These are phyloP conservation scores for Silurus lanzhouensis DNA, from an alignment of 2,797 vertebrate genomes.

Conservation along the genomic window DNA sequence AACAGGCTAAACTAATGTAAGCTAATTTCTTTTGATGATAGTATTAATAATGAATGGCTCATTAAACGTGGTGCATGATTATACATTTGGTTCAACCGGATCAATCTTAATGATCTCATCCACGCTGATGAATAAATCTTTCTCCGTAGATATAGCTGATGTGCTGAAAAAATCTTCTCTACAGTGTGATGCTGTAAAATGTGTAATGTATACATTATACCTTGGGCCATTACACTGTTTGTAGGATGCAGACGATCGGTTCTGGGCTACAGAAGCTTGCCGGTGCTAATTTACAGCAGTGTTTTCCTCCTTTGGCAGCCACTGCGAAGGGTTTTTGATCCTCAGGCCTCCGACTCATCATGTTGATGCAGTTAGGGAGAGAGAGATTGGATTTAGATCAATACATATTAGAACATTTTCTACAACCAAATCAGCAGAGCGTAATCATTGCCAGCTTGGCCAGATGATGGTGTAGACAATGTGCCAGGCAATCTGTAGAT, in stretches of 20 bases:
- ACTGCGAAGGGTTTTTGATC: background rate
- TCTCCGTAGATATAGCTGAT: too few species aligned
- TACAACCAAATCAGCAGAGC: background rate
- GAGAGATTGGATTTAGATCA: slow-evolving; percentile 24
- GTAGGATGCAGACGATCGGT: background rate
- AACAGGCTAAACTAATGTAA: background rate
- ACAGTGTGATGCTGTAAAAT: background rate
- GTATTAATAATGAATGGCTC: background rate
- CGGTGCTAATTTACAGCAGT: background rate
- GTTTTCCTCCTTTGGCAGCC: background rate
- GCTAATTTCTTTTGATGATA: background rate
- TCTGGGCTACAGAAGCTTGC: background rate
- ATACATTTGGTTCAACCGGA: background rate
- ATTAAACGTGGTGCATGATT: background rate
- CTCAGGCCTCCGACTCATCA: background rate
- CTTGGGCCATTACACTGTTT: background rate
- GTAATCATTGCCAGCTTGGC: background rate
- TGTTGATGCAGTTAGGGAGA: slow-evolving; percentile 16
- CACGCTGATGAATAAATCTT: background rate
- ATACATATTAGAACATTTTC: slow-evolving; percentile 7
- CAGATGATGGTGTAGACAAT: background rate
- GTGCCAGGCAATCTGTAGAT: slow-evolving; percentile 15
- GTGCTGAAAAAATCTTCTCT: background rate
- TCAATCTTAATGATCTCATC: background rate
- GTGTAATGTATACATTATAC: background rate